Conservation (phyloP, 2,113 vertebrate species). For the Carassius gibelio region DNA sequence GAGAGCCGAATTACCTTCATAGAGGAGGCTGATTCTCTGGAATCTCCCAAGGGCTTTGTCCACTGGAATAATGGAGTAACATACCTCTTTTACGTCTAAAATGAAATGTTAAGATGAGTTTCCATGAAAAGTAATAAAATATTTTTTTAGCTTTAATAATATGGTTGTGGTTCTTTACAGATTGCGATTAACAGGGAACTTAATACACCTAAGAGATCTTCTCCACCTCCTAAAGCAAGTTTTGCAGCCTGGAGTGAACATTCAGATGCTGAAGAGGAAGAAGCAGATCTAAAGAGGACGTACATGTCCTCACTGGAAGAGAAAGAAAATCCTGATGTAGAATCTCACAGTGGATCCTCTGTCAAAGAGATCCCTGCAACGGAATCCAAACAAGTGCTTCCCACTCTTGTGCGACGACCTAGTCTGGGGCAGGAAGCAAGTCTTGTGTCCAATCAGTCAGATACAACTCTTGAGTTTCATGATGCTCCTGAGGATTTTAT, state of each 20-base stretch:
- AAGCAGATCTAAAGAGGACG: conserved; percentile 37
- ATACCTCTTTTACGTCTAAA: not conserved
- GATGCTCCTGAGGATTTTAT: conserved; percentile 76
- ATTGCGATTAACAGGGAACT: conserved; percentile 69
- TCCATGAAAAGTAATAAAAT: not conserved
- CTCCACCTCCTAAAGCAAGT: conserved; percentile 57
- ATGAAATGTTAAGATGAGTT: not conserved
- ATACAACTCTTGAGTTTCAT: conserved; percentile 83
- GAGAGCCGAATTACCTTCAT: conserved; percentile 88
- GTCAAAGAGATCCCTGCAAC: conserved; percentile 56
- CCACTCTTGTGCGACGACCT: conserved; percentile 46
- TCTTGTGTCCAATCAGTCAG: conserved; percentile 71
- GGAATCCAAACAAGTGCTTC: conserved; percentile 62
- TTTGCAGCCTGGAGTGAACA: conserved; percentile 63
- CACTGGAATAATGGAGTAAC: conserved; percentile 81
- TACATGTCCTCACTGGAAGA: conserved; percentile 46
- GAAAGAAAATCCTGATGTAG: conserved; percentile 53
- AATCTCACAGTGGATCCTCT: conserved; percentile 54
- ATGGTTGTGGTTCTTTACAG: conserved; percentile 59
- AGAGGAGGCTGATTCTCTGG: conserved; percentile 72
- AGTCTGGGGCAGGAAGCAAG: conserved; percentile 74
- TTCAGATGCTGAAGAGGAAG: conserved; percentile 59
- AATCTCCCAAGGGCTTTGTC: conserved; percentile 58
- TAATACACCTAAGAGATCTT: conserved; percentile 60
- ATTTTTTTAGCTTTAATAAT: not conserved